Evolutionary conservation across 2,113 vertebrate species (phyloP).

Genomic region (Oreochromis niloticus): DNA sequence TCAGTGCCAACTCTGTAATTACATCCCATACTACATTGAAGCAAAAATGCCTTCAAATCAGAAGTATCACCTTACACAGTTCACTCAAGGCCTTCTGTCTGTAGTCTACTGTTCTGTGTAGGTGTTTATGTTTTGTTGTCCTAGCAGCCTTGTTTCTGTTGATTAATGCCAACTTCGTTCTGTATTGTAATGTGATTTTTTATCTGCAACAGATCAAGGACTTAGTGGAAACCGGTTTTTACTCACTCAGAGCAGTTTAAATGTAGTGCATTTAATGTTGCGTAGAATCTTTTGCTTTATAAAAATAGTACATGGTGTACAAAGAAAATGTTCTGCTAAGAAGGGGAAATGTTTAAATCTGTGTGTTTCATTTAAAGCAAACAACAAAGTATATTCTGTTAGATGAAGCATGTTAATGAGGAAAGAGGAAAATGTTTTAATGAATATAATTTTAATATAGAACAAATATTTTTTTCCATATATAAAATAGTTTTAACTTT

Average conservation of each 20-base stretch:
- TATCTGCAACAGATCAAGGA: background rate
- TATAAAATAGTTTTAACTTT: background rate
- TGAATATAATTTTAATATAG: background rate
- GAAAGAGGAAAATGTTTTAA: background rate
- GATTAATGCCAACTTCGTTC: background rate
- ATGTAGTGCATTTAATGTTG: background rate
- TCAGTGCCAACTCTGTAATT: background rate
- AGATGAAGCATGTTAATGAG: background rate
- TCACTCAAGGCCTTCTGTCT: background rate
- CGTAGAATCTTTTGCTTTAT: background rate
- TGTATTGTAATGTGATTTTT: background rate
- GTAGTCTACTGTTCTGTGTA: background rate
- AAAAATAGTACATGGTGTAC: background rate
- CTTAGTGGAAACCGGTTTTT: background rate
- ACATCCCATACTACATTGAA: background rate
- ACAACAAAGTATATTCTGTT: background rate
- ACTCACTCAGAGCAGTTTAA: background rate
- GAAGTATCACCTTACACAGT: background rate
- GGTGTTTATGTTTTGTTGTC: background rate
- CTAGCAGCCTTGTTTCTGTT: background rate
- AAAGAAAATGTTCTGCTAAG: background rate
- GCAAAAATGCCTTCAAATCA: background rate
- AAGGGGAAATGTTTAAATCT: background rate
- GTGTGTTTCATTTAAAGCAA: background rate
- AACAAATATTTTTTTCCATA: background rate